Evolutionary conservation across 2,113 vertebrate genomes (phyloP), one percentile per base, ranked within the genome.

Genomic region (Scophthalmus maximus): DNA sequence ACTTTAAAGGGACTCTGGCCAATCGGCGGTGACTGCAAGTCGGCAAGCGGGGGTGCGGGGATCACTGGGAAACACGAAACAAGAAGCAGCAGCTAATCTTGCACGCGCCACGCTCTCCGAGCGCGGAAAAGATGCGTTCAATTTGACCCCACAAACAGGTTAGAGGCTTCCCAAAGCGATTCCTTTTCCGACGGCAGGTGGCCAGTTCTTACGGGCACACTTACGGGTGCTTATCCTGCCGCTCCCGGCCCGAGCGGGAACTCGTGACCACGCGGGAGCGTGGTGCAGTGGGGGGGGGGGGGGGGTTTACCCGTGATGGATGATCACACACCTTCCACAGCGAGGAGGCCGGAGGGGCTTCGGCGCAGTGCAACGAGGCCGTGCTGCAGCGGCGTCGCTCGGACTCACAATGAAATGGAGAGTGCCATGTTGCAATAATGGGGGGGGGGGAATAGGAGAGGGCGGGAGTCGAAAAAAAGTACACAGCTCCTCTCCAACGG

Each of bases 361-460:
- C 5, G 46, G 56, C 67, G 44, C 68, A 55, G 52, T 62, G 68
- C 57, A 76, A 59, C 26, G 44, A 65, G 71, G 52, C 68, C 20
- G 60, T 22, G 66, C 47, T 42, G 74, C 57, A 18, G 25, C 76
- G 55, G 52, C 15, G 18, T 17, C 23, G 73, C 55, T 53, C 69
- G 60, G 82, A 84, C 79, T 85, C 76, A 85, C 83, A 85, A 78
- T 81, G 78, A 92, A 85, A 78, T 55, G 62, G 75, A 86, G 76
- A 80, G 76, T 68, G 82, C 84, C 51, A 77, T 77, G 51, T 71
- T 83, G 73, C 71, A 76, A 79, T 78, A 82, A 84, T 80, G 57
- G 72, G 50, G 38, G 76, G 77, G 40, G 42, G 66, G 68, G 61
- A 71, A 67, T 20, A 30, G 51, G 58, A 52, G 62, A 70, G 40